Conservation (phyloP, 2,113 vertebrate species). For the Pelobates fuscus region DNA sequence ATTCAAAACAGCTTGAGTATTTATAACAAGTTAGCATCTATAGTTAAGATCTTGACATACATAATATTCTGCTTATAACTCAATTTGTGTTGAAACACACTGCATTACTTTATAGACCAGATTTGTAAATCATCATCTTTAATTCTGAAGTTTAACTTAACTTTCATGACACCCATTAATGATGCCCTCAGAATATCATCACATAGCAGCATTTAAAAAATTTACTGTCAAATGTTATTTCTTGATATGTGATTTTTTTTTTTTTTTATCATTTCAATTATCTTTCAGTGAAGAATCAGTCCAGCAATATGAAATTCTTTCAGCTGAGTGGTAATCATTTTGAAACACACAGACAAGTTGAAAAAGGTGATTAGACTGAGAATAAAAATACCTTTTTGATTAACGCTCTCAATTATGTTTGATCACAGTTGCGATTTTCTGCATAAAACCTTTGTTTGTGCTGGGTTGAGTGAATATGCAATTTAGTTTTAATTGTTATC, state of each 20-base stretch:
- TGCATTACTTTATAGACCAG: conserved; percentile 13
- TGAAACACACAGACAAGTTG: no score
- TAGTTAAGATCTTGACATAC: conserved; percentile 13
- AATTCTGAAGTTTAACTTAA: conserved; percentile 24
- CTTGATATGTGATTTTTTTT: conserved; percentile 42
- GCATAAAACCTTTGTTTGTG: no score
- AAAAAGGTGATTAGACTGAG: no score
- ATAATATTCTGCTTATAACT: conserved; percentile 32
- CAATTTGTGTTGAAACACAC: conserved; percentile 23
- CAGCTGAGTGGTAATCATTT: conserved; percentile 10
- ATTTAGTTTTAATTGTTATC: no score
- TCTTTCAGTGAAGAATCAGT: conserved; percentile 8
- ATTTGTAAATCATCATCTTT: conserved; percentile 29
- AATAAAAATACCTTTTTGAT: no score
- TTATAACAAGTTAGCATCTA: conserved; percentile 12
- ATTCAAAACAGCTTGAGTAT: neutral
- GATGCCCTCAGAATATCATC: conserved; percentile 10
- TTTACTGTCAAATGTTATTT: conserved; percentile 41
- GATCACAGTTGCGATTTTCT: no score
- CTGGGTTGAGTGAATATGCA: no score
- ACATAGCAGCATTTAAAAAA: conserved; percentile 12
- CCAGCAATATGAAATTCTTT: conserved; percentile 25
- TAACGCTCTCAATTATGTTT: no score
- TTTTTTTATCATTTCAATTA: conserved; percentile 44
- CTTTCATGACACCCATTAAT: conserved; percentile 42